phyloP scores from a whole-genome alignment of 2,113 vertebrate species.

The Hemichromis elongatus region DNA sequence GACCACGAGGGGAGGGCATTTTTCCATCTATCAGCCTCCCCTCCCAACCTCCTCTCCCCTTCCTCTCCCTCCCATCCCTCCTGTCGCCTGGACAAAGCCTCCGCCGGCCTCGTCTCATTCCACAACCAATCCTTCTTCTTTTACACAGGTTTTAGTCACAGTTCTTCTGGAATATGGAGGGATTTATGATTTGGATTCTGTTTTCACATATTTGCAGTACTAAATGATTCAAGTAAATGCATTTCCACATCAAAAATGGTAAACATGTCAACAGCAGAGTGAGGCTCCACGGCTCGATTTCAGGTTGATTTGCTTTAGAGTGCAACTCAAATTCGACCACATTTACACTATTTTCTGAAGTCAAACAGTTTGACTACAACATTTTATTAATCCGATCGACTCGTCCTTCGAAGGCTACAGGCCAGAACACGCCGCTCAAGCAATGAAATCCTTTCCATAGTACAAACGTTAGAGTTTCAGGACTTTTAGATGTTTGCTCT shows the following conservation, averaged over 20 bases:
- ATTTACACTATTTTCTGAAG: not conserved
- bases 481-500: not conserved
- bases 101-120: constrained; percentile 17
- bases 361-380: not conserved
- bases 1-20: constrained; percentile 89
- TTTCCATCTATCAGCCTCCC: constrained; percentile 84
- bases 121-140: not conserved
- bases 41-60: constrained; percentile 60
- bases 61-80: not conserved
- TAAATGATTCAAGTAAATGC: not conserved
- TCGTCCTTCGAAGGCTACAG: not conserved
- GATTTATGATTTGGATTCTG: not conserved
- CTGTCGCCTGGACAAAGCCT: constrained; percentile 79
- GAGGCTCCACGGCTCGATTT: not conserved
- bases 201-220: not conserved
- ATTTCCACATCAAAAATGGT: not conserved
- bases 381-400: not conserved
- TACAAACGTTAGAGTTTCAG: not conserved
- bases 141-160: not conserved
- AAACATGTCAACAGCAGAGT: not conserved
- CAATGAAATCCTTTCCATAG: not conserved
- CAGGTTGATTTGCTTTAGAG: not conserved
- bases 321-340: not conserved
- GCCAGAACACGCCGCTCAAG: not conserved
- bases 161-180: not conserved